Evolutionary conservation across 2,797 vertebrate genomes (phyloP), one percentile per base, ranked within the genome.

Genomic region (Pelodytes ibericus): DNA sequence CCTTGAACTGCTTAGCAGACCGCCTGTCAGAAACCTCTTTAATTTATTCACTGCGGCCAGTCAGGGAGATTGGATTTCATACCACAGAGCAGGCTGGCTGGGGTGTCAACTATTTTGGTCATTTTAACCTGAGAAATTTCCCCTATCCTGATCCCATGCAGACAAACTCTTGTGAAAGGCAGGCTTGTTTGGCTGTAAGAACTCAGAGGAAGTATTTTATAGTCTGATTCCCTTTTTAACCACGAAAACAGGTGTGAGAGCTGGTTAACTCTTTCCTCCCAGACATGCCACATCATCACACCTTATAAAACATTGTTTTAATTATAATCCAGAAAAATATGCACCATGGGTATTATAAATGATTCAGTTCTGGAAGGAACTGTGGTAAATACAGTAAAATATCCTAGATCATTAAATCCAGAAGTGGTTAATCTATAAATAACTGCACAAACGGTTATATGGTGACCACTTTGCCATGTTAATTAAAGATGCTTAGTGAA

Each of bases 111-210:
- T 73, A 72, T 78, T 78, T 62, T 78, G 39, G 69, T 67, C 60
- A 79, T 73, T 73, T 79, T 73, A 73, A 79, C 71, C 71, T 79
- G 71, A 79, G 75, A 78, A 72, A 67, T 58, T 67, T 68, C 75
- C 75, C 27, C 56, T 67, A 51, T 78, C 69, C 58, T 78, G 39
- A 78, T 78, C 69, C 70, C 57, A 78, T 67, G 76, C 69, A 67
- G 51, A 72, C 75, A 66, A 20, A 61, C 36, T 25, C 76, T 49
- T 62, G 53, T 79, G 57, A 73, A 79, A 68, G 63, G 31, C 56
- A 69, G 57, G 27, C 53, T 53, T 79, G 63, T 79, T 41, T 20
- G n/a, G 31, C 44, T 33, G 44, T 15, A 60, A 44, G 63, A 78
- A 78, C 25, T 78, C 13, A 69, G 10, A n/a, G 57, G 11, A 27